A percentile compares a stretch with the other conserved stretches of the same genome.
Evolutionary conservation across 1,140 invertebrate species (phyloP).

Genomic region (Aphaenogaster ashmeadi): DNA sequence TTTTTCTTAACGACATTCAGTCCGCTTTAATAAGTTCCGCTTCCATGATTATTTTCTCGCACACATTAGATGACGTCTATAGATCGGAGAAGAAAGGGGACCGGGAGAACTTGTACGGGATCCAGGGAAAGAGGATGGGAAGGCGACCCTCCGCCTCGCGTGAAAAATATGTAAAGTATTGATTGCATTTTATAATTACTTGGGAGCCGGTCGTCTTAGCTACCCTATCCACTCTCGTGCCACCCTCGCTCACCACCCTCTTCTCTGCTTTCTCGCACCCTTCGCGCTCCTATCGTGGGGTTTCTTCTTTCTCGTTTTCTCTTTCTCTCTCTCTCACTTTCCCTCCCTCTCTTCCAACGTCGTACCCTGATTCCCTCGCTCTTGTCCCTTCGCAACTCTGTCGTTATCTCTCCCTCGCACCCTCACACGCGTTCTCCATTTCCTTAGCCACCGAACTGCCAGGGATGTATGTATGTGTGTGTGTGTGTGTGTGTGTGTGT

Average conservation of each 20-base stretch:
- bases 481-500: conserved; percentile 35
- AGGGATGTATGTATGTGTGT: conserved; percentile 49
- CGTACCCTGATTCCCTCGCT: conserved; percentile 69
- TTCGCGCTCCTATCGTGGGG: conserved; percentile 74
- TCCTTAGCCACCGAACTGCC: conserved; percentile 60
- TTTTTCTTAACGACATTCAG: conserved; percentile 46
- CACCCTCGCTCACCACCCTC: conserved; percentile 76
- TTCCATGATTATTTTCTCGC: conserved; percentile 59
- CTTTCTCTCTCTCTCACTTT: conserved; percentile 34
- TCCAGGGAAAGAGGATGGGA: conserved; percentile 9
- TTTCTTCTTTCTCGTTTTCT: conserved; percentile 72
- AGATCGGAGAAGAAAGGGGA: conserved; percentile 64
- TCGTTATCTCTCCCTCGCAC: conserved; percentile 62
- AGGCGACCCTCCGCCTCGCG: conserved; percentile 80
- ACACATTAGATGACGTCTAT: conserved; percentile 60
- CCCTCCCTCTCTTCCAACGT: conserved; percentile 54
- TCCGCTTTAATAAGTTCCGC: conserved; percentile 37
- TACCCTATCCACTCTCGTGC: conserved; percentile 81
- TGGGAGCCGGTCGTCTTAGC: conserved; percentile 87
- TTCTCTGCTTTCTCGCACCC: conserved; percentile 78
- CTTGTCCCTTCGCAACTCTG: conserved; percentile 62
- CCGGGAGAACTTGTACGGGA: conserved; percentile 64
- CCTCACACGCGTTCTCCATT: conserved; percentile 44
- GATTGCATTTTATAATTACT: conserved; percentile 88
- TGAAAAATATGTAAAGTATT: conserved; percentile 88